These are phyloP conservation scores for Acholoe squamosa DNA, from an alignment of 2,888 invertebrate genomes.

Conservation along the genomic window DNA sequence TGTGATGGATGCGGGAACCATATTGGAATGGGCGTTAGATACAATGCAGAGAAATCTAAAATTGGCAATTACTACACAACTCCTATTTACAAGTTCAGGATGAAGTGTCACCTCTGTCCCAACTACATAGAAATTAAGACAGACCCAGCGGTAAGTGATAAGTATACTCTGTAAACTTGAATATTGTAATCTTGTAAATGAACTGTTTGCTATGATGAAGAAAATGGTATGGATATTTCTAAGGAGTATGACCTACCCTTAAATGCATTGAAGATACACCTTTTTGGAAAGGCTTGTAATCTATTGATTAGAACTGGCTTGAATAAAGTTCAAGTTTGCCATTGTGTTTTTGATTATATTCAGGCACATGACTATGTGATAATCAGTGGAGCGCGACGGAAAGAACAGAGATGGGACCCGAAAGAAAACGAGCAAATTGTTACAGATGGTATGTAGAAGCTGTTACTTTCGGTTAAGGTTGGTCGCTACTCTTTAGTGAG, in stretches of 20 bases:
- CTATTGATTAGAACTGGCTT: no score
- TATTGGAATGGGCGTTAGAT: constrained; percentile 99
- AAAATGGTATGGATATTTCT: no score
- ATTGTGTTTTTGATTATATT: no score
- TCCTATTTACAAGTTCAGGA: constrained; percentile 97
- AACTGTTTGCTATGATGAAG: no score
- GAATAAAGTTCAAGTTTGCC: no score
- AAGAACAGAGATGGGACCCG: constrained; percentile 99
- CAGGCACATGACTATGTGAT: constrained; percentile 98
- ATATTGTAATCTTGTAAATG: not conserved
- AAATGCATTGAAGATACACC: no score
- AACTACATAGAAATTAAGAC: constrained; percentile 99
- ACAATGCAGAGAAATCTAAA: constrained; percentile 88
- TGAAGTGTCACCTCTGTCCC: constrained; percentile 99
- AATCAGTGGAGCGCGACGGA: constrained; percentile 95
- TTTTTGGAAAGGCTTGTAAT: no score
- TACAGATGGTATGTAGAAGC: constrained; percentile 82
- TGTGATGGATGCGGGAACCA: constrained; percentile 99
- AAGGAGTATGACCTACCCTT: no score
- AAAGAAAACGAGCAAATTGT: constrained; percentile 93
- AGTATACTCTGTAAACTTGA: no score
- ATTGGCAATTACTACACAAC: constrained; percentile 99
- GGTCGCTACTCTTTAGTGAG: no score
- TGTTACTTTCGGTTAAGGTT: no score
- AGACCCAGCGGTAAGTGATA: constrained; percentile 91